Percentiles rank a stretch among this genome's conserved stretches.
phyloP scores from a whole-genome alignment of 2,113 vertebrate species.

The Camarhynchus parvulus region DNA sequence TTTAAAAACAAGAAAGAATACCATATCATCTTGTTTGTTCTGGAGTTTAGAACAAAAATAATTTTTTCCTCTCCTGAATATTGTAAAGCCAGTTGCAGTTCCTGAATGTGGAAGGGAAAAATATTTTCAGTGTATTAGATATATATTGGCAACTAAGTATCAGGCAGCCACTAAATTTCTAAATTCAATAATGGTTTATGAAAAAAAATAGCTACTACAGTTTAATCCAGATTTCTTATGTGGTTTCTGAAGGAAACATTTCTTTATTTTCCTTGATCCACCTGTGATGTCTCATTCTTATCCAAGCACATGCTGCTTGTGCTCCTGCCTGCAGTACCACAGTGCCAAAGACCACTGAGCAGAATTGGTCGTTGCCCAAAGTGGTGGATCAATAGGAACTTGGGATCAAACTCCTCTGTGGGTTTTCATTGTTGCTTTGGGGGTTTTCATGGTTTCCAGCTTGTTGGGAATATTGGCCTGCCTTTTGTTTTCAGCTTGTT shows the following conservation, averaged over 20 bases:
- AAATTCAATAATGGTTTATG: not conserved
- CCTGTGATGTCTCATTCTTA: not conserved
- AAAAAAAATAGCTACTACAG: not conserved
- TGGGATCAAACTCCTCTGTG: not conserved
- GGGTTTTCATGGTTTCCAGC: not conserved
- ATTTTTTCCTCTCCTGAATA: accelerated
- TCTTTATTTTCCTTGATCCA: not conserved
- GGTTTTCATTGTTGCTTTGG: not conserved
- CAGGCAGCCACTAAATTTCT: not conserved
- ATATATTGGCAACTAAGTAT: not conserved
- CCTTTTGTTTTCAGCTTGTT: not conserved
- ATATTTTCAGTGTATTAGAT: not conserved
- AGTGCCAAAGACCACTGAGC: not conserved
- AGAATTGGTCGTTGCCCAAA: not conserved
- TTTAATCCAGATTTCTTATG: not conserved
- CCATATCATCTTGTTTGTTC: not conserved
- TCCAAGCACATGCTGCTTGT: not conserved
- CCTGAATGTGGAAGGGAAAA: not conserved
- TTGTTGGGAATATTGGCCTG: not conserved
- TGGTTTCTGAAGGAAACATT: not conserved
- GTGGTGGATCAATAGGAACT: not conserved
- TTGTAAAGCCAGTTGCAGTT: not conserved
- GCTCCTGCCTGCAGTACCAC: not conserved
- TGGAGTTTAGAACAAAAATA: not conserved
- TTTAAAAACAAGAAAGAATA: not conserved